Conservation (phyloP, 2,113 vertebrate genomes). For the Pygoscelis adeliae region DNA sequence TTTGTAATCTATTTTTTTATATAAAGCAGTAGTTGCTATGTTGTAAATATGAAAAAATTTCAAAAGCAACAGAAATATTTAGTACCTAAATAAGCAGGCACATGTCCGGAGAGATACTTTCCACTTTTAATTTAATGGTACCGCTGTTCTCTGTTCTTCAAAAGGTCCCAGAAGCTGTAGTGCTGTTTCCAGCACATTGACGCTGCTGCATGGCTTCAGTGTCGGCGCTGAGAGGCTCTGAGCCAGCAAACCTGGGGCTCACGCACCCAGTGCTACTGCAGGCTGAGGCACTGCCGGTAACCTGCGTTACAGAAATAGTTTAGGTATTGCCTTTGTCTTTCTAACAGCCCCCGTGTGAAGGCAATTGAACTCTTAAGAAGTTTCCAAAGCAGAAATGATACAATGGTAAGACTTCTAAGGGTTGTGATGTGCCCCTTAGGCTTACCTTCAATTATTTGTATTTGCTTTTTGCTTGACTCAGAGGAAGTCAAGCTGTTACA, state of each 20-base stretch:
- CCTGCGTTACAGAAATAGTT: background rate
- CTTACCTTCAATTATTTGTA: background rate
- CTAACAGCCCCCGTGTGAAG: background rate
- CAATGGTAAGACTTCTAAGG: background rate
- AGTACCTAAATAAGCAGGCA: background rate
- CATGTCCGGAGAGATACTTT: background rate
- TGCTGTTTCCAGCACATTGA: background rate
- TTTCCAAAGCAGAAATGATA: background rate
- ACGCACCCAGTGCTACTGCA: background rate
- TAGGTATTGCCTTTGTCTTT: background rate
- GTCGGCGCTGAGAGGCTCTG: background rate
- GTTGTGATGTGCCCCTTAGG: background rate
- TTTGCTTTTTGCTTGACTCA: background rate
- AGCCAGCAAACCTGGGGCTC: background rate
- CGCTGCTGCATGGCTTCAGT: background rate
- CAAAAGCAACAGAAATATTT: background rate
- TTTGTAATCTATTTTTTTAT: background rate
- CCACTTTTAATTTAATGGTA: background rate
- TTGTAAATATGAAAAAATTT: background rate
- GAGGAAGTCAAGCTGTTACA: background rate
- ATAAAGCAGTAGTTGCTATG: background rate
- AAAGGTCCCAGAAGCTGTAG: background rate
- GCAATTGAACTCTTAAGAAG: background rate
- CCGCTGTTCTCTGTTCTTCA: background rate
- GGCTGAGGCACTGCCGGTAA: background rate